Conservation (phyloP, 23 tunicate genomes). For the Halocynthia aurantium region DNA sequence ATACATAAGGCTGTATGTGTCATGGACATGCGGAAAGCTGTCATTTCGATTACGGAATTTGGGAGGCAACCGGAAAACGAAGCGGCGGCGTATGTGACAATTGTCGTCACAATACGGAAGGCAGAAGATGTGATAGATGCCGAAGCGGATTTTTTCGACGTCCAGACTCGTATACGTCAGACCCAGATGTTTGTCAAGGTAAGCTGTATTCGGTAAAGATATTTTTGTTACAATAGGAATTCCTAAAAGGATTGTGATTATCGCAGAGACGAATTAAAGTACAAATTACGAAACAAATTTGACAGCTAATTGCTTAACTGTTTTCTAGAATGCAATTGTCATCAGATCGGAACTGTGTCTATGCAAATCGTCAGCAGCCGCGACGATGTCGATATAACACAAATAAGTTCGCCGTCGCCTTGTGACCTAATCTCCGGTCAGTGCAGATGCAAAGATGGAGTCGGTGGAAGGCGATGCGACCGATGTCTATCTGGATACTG, state of each 20-base stretch:
- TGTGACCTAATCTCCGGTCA: conserved; percentile 48
- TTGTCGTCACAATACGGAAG: conserved; percentile 63
- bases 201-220: not conserved
- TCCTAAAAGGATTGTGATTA: too few species aligned
- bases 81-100: conserved; percentile 65
- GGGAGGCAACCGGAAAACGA: conserved; percentile 27
- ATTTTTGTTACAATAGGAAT: not conserved
- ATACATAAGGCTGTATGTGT: conserved; percentile 54
- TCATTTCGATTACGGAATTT: conserved; percentile 37
- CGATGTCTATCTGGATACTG: conserved; percentile 54
- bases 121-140: conserved; percentile 44
- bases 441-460: conserved; percentile 65
- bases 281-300: too few species aligned
- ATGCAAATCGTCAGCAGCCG: not conserved
- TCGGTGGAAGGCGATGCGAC: conserved; percentile 61
- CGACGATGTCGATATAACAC: not conserved
- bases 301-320: not conserved
- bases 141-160: conserved; percentile 47
- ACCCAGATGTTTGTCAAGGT: conserved; percentile 73
- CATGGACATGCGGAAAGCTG: conserved; percentile 59
- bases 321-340: conserved; percentile 45
- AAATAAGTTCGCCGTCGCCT: not conserved
- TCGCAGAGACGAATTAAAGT: too few species aligned
- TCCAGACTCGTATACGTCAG: conserved; percentile 32
- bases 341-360: conserved; percentile 25